Conservation (phyloP, 2,113 vertebrate genomes). For the Perca schrenkii region DNA sequence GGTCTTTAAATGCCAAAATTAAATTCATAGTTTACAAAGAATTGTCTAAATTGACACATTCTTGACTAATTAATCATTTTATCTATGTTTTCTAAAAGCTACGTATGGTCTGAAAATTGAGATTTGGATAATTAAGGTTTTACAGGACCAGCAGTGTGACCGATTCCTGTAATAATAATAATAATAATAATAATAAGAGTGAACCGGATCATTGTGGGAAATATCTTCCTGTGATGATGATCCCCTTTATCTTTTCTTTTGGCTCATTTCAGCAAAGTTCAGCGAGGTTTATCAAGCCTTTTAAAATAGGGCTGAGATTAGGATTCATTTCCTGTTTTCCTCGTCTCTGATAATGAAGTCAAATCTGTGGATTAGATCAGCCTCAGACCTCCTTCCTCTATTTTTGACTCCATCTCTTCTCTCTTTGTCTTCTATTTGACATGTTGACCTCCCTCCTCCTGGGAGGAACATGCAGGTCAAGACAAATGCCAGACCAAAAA, state of each 20-base stretch:
- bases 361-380: conserved; percentile 69
- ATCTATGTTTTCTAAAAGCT: neutral
- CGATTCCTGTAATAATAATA: neutral
- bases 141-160: neutral
- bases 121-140: neutral
- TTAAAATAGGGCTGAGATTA: conserved; percentile 26
- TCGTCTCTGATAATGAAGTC: conserved; percentile 50
- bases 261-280: conserved; percentile 19
- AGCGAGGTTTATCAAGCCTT: conserved; percentile 30
- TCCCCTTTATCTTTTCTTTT: conserved; percentile 1
- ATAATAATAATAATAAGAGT: neutral
- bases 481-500: neutral
- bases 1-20: too few relatives aligned
- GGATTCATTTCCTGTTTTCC: conserved; percentile 66
- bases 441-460: conserved; percentile 43
- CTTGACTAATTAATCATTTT: neutral
- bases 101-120: neutral
- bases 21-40: neutral
- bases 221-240: neutral
- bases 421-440: conserved; percentile 30
- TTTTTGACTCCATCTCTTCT: neutral
- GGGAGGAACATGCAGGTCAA: conserved; percentile 31
- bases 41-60: neutral
- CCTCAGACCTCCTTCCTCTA: conserved; percentile 46
- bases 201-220: conserved; percentile 3